Base-by-base conservation (phyloP, 2,888 invertebrate genomes). In the Lasiommata megera region DNA sequence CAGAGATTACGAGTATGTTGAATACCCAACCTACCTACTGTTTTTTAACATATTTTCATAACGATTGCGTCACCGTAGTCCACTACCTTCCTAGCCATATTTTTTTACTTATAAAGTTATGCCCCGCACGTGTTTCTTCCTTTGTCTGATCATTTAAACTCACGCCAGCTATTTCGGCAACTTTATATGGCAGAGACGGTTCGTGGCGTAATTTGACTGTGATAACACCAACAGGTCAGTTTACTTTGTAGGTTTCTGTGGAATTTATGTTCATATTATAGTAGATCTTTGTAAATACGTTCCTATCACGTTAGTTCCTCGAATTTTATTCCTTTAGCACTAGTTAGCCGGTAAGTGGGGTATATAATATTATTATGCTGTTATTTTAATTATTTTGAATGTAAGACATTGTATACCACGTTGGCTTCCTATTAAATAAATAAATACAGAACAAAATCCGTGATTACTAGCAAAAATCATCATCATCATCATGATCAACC, bases 51-150 rank as follows among this genome's bases (percentile, higher is more conserved):
- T 12, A 5, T 16, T 46, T 29, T 23, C 31, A 29, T 29, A 31
- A 46, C 81, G 78, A 80, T 89, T 88, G 70, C 89, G 88, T 89
- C 88, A 90, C 85, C 87, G 79, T 87, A 88, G 88, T 87, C 88
- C 88, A 86, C 80, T 84, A 84, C 78, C 82, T 83, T 78, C 84
- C 85, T 87, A 84, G 82, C 81, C 81, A 82, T 77, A 77, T 82
- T 88, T 89, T 58, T 90, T 88, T 85, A 83, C 85, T 82, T 75
- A 79, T 81, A 85, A 81, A 76, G 62, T 73, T 80, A 85, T 86
- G 81, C 86, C 75, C 68, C 64, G 77, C 88, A 89, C 88, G 89
- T 85, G 78, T 77, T 67, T 64, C 85, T 87, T 89, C 87, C 84
- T 89, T 85, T 86, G 86, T 85, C 77, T 75, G 81, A 77, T 74